phyloP scores from a whole-genome alignment of 2,888 invertebrate species.

The Myopa testacea region DNA sequence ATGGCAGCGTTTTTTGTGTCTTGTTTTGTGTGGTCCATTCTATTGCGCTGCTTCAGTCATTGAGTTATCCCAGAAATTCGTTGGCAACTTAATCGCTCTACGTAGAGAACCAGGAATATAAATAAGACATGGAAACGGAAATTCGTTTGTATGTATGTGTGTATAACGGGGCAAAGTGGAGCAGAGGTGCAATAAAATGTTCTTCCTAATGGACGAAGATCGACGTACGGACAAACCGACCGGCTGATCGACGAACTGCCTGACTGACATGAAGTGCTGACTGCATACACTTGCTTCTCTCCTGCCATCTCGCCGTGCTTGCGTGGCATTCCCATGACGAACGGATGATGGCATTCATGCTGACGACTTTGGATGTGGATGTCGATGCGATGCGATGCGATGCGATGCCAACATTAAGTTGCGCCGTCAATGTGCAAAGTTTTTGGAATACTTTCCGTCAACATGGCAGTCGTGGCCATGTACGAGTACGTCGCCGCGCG shows the following conservation, averaged over 20 bases:
- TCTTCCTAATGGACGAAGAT: constrained; percentile 54
- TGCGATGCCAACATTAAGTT: constrained; percentile 35
- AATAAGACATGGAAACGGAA: not conserved
- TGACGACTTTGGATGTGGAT: constrained; percentile 34
- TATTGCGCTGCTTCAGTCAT: not conserved
- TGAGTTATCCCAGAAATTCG: constrained; percentile 11
- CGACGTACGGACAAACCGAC: not conserved
- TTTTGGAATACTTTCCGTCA: constrained; percentile 29
- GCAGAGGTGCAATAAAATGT: constrained; percentile 63
- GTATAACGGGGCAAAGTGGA: constrained; percentile 48
- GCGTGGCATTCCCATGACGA: constrained; percentile 19
- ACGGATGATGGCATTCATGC: constrained; percentile 36
- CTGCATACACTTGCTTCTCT: constrained; percentile 15
- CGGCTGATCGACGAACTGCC: not conserved
- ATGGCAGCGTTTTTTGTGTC: not conserved
- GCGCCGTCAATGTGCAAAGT: constrained; percentile 35
- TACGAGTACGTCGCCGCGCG: not conserved
- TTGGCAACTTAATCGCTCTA: constrained; percentile 6
- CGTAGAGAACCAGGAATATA: not conserved
- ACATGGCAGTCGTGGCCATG: constrained; percentile 2
- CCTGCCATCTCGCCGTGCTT: not conserved
- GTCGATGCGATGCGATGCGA: constrained; percentile 17
- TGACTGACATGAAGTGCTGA: not conserved
- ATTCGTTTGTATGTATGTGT: not conserved
- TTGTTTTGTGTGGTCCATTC: not conserved